Base-by-base conservation (phyloP, 2,113 vertebrate species). In the Nyctibius bracteatus region DNA sequence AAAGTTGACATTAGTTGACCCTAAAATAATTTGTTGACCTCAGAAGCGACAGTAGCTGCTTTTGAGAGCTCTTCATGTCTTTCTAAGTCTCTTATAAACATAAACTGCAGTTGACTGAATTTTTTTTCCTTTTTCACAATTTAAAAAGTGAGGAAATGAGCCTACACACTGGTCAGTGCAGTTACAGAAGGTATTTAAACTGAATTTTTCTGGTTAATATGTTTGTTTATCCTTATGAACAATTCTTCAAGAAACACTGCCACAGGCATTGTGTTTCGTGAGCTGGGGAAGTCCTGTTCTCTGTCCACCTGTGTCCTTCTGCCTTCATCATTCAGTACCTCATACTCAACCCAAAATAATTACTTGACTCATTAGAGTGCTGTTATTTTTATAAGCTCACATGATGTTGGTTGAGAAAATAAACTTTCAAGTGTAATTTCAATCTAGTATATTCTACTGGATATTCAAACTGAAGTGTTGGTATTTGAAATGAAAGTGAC, bases 321-420 rank as follows among this genome's bases (percentile, higher is more conserved):
- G 22, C 47, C 72, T 94, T 92, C 47, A 22, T 88, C 49, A 55
- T 3, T 73, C 59, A 74, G 41, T 84, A 47, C 39, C 41, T 62
- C n/a, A 47, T 39, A 73, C 30, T 78, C 25, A 91, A 54, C 58
- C 14, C 33, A 33, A 90, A 88, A 68, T 62, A 85, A 39, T 51
- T 37, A 22, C 67, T 81, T 85, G 30, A 39, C 71, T 92, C 18
- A 8, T 83, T 91, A 68, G 43, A 46, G 20, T 61, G 55, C 33
- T 52, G 30, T 72, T 83, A 51, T 73, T 93, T 88, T 84, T 17
- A 65, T 82, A 91, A 83, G 28, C 72, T 89, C 86, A 51, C 55
- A 39, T 88, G 47, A 49, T 89, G 39, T 91, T 96, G 81, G 55
- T 77, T 96, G 78, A 97, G 90, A 97, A 98, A 98, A 98, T 92